Conservation (phyloP, 2,888 invertebrate species). For the Euplexia lucipara region DNA sequence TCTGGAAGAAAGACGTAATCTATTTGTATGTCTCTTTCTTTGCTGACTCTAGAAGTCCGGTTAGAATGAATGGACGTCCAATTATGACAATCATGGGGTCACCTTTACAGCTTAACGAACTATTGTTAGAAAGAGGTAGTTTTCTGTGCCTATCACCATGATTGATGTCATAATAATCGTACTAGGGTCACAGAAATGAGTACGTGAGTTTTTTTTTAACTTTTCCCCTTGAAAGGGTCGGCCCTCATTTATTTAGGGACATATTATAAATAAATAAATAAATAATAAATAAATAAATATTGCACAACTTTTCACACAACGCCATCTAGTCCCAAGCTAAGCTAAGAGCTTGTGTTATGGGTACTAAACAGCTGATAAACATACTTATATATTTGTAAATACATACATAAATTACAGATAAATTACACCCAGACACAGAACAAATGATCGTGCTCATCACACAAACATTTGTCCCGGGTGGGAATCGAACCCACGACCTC, state of each 20-base stretch:
- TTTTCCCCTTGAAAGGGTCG: not conserved
- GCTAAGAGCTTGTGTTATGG: no score
- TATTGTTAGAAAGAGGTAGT: slow-evolving; percentile 56
- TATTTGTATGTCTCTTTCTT: not conserved
- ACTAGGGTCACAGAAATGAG: slow-evolving; percentile 27
- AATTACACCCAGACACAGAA: no score
- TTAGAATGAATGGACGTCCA: slow-evolving; percentile 8
- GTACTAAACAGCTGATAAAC: no score
- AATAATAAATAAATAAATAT: no score
- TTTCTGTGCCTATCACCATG: slow-evolving; percentile 50
- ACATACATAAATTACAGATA: no score
- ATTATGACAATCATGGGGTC: slow-evolving; percentile 17
- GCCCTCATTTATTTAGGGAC: not conserved
- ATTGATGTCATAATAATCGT: slow-evolving; percentile 52
- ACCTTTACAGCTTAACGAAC: slow-evolving; percentile 41
- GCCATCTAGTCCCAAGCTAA: no score
- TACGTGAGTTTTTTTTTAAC: slow-evolving; percentile 45
- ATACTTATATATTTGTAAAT: no score
- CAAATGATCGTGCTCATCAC: no score
- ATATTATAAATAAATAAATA: not conserved
- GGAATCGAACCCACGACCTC: no score
- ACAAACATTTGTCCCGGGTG: no score
- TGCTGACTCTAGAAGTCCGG: not conserved
- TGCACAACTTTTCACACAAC: no score
- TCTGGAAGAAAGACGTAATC: not conserved